Conservation (phyloP, 2,797 vertebrate species). For the Schizopygopsis pylzovi region DNA sequence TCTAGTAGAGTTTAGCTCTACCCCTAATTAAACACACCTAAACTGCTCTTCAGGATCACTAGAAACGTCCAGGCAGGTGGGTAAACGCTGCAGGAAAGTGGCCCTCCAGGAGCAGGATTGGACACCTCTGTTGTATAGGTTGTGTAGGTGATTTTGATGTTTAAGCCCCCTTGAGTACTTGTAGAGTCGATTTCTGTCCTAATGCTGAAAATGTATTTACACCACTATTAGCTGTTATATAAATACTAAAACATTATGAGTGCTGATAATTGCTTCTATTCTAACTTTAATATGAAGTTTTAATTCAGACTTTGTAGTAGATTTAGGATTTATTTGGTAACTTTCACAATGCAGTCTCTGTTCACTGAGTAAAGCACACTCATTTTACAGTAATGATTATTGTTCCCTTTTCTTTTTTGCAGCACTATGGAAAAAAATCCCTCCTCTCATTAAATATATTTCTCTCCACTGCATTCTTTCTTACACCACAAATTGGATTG, state of each 20-base stretch:
- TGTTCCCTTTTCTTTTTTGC: slow-evolving; percentile 50
- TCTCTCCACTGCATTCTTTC: slow-evolving; percentile 69
- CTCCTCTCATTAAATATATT: slow-evolving; percentile 71
- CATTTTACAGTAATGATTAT: slow-evolving; percentile 28
- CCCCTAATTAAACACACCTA: slow-evolving; percentile 7
- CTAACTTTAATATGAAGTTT: neutral
- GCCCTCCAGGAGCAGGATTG: neutral
- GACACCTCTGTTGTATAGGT: neutral
- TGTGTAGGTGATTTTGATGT: neutral
- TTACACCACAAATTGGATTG: slow-evolving; percentile 69
- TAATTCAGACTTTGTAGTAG: neutral
- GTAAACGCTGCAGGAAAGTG: neutral
- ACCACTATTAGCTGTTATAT: neutral
- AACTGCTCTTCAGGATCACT: neutral
- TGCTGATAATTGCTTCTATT: neutral
- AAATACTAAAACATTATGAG: neutral
- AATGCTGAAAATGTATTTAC: neutral
- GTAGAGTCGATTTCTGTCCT: neutral
- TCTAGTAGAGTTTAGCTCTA: neutral
- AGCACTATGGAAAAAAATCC: slow-evolving; percentile 27
- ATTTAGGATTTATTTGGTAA: neutral
- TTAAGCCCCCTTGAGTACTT: neutral
- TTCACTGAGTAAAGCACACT: neutral
- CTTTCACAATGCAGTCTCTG: neutral
- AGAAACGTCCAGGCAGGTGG: neutral